phyloP scores from a whole-genome alignment of 37 sponge, comb jelly and placozoan genomes.

The Oscarella lobularis region DNA sequence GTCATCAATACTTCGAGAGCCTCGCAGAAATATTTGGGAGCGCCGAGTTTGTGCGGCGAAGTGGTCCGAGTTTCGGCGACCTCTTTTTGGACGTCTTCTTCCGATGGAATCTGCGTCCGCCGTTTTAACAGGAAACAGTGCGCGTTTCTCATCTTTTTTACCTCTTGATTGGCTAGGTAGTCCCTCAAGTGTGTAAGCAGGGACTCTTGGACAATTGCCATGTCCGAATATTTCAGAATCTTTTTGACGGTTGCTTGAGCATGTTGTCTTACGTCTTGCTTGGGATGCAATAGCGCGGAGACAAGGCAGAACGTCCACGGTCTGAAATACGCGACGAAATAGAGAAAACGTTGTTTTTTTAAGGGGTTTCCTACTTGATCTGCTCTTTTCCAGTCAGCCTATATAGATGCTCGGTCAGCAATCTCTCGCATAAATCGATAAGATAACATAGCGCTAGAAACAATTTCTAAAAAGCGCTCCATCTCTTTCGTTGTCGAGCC shows the following conservation, averaged over 20 bases:
- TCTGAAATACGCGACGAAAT: too few relatives aligned
- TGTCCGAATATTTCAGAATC: background rate
- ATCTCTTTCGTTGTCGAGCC: too few relatives aligned
- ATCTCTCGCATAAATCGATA: too few relatives aligned
- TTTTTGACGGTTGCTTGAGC: background rate
- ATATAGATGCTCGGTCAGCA: too few relatives aligned
- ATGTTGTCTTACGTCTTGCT: background rate
- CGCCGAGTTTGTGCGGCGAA: background rate
- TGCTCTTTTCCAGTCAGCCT: too few relatives aligned
- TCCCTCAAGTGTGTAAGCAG: too few relatives aligned
- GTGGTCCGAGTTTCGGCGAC: background rate
- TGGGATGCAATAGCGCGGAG: background rate
- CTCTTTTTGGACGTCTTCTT: background rate
- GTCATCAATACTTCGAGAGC: conserved; percentile 10
- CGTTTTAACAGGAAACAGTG: background rate
- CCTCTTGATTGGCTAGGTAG: background rate
- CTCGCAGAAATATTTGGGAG: background rate
- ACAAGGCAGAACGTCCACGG: background rate
- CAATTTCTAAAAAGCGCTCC: too few relatives aligned
- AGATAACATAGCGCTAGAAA: too few relatives aligned
- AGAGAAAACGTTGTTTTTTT: too few relatives aligned
- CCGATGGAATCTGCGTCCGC: background rate
- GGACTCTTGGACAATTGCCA: background rate
- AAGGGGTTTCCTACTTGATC: too few relatives aligned
- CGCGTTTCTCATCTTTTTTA: too few relatives aligned